Percentiles rank a stretch among this genome's conserved stretches.
These are phyloP conservation scores for Leucoptera coffeella DNA, from an alignment of 2,888 invertebrate genomes.

Conservation along the genomic window DNA sequence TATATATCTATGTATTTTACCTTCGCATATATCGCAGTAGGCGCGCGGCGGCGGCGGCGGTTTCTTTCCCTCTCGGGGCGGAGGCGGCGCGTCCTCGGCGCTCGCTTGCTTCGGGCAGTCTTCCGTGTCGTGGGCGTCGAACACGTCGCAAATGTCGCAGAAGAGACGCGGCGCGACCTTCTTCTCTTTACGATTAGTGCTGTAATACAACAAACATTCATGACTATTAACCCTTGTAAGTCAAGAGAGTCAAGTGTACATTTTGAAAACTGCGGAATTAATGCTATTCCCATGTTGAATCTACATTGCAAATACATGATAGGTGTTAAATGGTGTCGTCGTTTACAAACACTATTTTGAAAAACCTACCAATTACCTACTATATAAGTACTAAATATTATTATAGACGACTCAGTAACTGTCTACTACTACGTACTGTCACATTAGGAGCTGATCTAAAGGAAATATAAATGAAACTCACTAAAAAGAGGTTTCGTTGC, in stretches of 20 bases:
- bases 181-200: slow-evolving; percentile 44
- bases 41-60: slow-evolving; percentile 54
- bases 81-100: slow-evolving; percentile 38
- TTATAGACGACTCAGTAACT: no score
- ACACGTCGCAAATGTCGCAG: slow-evolving; percentile 97
- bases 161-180: slow-evolving; percentile 73
- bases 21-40: slow-evolving; percentile 92
- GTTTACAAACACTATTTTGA: no score
- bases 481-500: slow-evolving; percentile 17
- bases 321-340: no score
- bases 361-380: no score
- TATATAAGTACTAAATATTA: no score
- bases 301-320: no score
- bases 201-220: slow-evolving; percentile 13
- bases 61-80: slow-evolving; percentile 11
- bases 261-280: no score
- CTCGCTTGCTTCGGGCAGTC: slow-evolving; percentile 86
- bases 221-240: no score
- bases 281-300: no score
- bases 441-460: background rate
- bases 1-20: slow-evolving; percentile 30
- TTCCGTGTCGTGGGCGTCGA: slow-evolving; percentile 95
- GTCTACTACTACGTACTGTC: no score
- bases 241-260: no score
- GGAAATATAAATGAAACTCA: no score